Evolutionary conservation across 2,797 vertebrate species (phyloP).

Genomic region (Kryptopterus vitreolus): DNA sequence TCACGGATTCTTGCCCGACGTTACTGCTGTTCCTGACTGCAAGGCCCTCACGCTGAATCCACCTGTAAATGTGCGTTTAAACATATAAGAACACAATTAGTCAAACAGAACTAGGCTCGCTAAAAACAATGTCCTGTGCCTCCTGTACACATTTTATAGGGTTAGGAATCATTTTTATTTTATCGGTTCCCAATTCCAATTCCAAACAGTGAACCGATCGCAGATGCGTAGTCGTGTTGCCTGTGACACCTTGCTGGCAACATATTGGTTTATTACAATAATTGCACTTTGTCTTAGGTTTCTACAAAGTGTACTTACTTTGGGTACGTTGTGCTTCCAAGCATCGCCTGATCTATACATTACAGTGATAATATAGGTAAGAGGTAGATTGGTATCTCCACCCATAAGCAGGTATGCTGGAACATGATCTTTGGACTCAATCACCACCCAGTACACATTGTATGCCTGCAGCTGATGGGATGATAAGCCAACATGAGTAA

Average conservation of each 20-base stretch:
- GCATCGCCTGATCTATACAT: not conserved
- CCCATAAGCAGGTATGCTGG: constrained; percentile 10
- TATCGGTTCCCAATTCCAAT: no score
- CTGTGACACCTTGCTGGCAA: no score
- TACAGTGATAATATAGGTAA: not conserved
- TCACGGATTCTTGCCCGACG: constrained; percentile 30
- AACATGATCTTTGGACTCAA: constrained; percentile 42
- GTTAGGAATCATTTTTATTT: no score
- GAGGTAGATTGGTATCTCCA: not conserved
- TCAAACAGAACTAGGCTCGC: not conserved
- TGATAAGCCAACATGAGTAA: constrained; percentile 29
- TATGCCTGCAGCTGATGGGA: constrained; percentile 29
- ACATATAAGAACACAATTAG: not conserved
- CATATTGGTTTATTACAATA: no score
- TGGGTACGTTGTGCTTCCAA: not conserved
- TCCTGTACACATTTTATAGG: not conserved
- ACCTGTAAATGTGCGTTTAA: constrained; percentile 3
- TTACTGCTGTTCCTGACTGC: constrained; percentile 50
- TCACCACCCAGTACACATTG: not conserved
- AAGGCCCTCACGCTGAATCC: constrained; percentile 39
- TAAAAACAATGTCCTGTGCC: not conserved
- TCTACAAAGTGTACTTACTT: no score
- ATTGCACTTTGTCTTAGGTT: no score
- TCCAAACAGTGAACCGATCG: no score
- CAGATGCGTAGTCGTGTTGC: no score